These are phyloP conservation scores for Latrodectus elegans DNA, from an alignment of 2,888 invertebrate genomes.

Conservation along the genomic window DNA sequence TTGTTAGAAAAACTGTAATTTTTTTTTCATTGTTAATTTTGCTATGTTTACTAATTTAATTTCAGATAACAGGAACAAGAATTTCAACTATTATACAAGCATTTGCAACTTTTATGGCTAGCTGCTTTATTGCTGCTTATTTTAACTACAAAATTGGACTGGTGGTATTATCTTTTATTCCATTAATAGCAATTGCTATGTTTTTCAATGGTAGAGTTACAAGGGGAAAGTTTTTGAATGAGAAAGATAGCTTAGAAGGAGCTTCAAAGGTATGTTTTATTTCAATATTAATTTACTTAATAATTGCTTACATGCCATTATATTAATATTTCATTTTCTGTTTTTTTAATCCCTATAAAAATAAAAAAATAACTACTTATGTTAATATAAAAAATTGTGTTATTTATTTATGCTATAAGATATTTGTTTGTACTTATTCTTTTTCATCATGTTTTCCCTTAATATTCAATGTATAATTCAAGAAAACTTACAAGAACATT, in stretches of 20 bases:
- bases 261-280: constrained; percentile 80
- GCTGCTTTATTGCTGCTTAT: constrained; percentile 81
- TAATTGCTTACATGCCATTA: no score
- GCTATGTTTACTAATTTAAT: background rate
- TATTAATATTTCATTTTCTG: no score
- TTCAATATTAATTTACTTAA: background rate
- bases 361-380: no score
- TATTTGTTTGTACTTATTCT: no score
- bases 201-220: constrained; percentile 82
- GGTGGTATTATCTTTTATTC: constrained; percentile 81
- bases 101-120: constrained; percentile 76
- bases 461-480: no score
- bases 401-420: no score
- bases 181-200: constrained; percentile 81
- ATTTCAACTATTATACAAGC: constrained; percentile 83
- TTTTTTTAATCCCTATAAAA: no score
- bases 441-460: no score
- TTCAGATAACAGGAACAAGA: constrained; percentile 84
- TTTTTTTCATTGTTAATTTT: background rate
- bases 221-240: constrained; percentile 79
- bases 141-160: constrained; percentile 84
- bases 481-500: no score
- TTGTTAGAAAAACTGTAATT: no score
- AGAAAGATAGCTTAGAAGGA: constrained; percentile 80
- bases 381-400: no score